These are phyloP conservation scores for Dione juno DNA, from an alignment of 2,888 invertebrate species.

Conservation along the genomic window DNA sequence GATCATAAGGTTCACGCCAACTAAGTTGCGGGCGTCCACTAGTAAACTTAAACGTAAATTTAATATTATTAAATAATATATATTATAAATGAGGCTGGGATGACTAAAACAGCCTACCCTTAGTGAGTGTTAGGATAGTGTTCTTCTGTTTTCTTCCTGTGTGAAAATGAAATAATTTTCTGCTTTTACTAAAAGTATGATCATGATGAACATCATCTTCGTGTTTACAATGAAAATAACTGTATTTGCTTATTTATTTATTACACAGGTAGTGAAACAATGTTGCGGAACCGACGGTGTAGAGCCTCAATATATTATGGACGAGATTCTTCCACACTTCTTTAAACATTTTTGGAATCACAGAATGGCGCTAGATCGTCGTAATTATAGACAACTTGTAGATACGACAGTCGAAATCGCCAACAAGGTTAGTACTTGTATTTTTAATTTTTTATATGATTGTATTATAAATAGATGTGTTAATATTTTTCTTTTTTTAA, in stretches of 20 bases:
- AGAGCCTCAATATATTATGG: slow-evolving; percentile 99
- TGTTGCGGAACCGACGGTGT: slow-evolving; percentile 99
- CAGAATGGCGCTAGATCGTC: slow-evolving; percentile 98
- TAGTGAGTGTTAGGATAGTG: too few species aligned
- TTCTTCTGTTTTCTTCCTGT: too few species aligned
- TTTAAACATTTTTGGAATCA: slow-evolving; percentile 99
- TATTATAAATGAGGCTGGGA: too few species aligned
- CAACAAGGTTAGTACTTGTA: slow-evolving; percentile 87
- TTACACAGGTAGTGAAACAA: slow-evolving; percentile 96
- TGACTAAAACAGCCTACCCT: too few species aligned
- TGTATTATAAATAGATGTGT: neutral
- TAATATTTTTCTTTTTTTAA: slow-evolving; percentile 19
- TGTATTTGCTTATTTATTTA: neutral
- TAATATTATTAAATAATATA: too few species aligned
- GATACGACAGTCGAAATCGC: slow-evolving; percentile 99
- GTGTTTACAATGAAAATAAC: neutral
- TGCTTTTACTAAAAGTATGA: neutral
- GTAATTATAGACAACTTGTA: slow-evolving; percentile 98
- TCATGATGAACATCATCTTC: neutral
- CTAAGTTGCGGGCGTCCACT: too few species aligned
- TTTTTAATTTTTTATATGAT: neutral
- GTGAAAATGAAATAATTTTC: neutral
- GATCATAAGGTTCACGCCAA: too few species aligned
- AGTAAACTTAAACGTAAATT: too few species aligned
- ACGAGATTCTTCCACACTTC: slow-evolving; percentile 98